Percentiles rank a stretch among this genome's conserved stretches.
Conservation (phyloP, 1,140 invertebrate genomes). For the Sesamia nonagrioides region DNA sequence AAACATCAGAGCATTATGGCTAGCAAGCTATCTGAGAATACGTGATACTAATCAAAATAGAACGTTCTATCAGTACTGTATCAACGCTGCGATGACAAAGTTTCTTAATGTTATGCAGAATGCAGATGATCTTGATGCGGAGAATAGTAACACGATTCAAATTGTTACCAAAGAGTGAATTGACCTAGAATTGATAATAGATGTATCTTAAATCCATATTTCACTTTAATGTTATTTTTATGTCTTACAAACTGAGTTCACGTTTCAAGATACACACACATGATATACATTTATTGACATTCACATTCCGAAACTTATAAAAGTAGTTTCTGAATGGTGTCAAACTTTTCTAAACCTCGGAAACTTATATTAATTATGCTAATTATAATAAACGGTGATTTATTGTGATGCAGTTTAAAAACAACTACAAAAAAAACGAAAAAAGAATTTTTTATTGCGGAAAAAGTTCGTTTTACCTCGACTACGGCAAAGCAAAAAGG, state of each 20-base stretch:
- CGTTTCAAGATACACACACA: neutral
- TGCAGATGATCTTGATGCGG: neutral
- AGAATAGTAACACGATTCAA: neutral
- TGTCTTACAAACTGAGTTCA: neutral
- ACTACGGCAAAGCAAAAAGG: too few species aligned
- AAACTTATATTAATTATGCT: neutral
- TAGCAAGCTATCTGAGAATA: too few species aligned
- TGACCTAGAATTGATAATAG: constrained; percentile 17
- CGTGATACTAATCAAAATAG: too few species aligned
- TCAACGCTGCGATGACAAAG: too few species aligned
- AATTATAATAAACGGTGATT: neutral
- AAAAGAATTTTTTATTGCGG: neutral
- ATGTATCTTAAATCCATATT: neutral
- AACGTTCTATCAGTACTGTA: too few species aligned
- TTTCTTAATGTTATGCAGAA: neutral
- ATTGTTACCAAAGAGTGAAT: constrained; percentile 4
- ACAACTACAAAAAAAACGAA: neutral
- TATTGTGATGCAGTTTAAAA: neutral
- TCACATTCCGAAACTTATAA: constrained; percentile 4
- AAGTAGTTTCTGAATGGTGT: neutral
- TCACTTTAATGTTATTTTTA: constrained; percentile 24
- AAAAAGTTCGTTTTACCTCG: too few species aligned
- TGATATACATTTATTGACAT: neutral
- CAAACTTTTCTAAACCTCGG: neutral
- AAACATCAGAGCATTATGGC: too few species aligned